Evolutionary conservation across 2,797 vertebrate species (phyloP).

Genomic region (Myripristis murdjan): DNA sequence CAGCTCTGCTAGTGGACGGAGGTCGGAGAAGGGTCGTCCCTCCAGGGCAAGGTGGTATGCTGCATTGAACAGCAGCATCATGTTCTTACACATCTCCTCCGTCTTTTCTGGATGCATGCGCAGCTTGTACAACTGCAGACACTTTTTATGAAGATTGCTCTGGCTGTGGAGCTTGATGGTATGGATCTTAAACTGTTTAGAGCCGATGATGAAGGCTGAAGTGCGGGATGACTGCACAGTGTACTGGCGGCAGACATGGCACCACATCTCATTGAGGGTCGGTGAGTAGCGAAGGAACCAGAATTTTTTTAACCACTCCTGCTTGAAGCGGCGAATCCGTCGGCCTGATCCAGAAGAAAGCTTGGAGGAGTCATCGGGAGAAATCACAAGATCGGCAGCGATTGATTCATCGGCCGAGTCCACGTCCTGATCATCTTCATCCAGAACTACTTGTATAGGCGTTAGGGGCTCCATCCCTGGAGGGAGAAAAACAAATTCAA

Average conservation of each 20-base stretch:
- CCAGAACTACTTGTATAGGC: constrained; percentile 88
- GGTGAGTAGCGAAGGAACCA: constrained; percentile 98
- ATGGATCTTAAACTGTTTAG: constrained; percentile 99
- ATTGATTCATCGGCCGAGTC: constrained; percentile 96
- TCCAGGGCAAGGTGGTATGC: constrained; percentile 96
- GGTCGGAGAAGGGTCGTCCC: constrained; percentile 94
- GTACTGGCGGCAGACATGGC: constrained; percentile 98
- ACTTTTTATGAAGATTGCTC: constrained; percentile 99
- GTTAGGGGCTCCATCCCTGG: constrained; percentile 91
- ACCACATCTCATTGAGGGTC: constrained; percentile 98
- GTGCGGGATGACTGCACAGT: constrained; percentile 97
- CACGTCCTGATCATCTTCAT: constrained; percentile 95
- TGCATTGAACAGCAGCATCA: constrained; percentile 95
- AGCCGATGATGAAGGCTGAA: constrained; percentile 97
- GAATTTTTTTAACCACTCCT: constrained; percentile 98
- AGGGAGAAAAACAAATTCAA: constrained; percentile 46
- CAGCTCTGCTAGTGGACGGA: constrained; percentile 93
- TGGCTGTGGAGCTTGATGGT: constrained; percentile 98
- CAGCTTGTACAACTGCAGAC: constrained; percentile 97
- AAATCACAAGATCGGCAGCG: constrained; percentile 91
- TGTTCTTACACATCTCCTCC: constrained; percentile 97
- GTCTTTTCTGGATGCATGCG: constrained; percentile 99
- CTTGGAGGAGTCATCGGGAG: constrained; percentile 91
- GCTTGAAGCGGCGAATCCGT: constrained; percentile 96
- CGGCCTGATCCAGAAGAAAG: constrained; percentile 88